Evolutionary conservation across 1,140 invertebrate species (phyloP), one percentile per base, ranked within the genome.

Genomic region (Musca domestica): DNA sequence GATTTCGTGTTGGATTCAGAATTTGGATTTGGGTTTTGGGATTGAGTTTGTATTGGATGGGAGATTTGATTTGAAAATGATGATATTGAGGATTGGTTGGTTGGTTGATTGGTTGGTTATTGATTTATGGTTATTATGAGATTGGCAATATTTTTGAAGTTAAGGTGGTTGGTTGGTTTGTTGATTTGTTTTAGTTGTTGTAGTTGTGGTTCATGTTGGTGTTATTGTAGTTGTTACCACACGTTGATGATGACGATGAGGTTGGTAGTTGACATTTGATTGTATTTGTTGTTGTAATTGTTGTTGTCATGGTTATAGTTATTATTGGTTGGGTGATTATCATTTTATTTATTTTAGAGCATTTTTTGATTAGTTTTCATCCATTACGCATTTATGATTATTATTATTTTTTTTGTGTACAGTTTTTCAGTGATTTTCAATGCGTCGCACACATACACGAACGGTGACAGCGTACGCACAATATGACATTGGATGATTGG

Each of bases 81-180:
- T 51, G 17, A 51, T 51, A 51, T 51, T 19, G 20, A 9, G 48
- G 7, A 2, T 19, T 15, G 15, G 47, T 48, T 54, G 20, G 51
- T 54, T 54, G 27, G 27, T 41, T 41, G 34, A 9, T 41, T 41
- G 34, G 34, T 41, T 41, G 12, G 34, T 41, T 41, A 41, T 41
- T 41, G 34, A 41, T 41, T 41, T 51, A 19, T 27, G 23, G 6
- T 30, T 51, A 17, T 49, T 27, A 51, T 51, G 47, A 51, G 23
- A 30, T 51, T 25, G 19, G 22, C 56, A 68, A 41, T 30, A 41
- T 41, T 41, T 41, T 5, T 41, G n/a, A n/a, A 41, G 34, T 41
- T 63, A 49, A 48, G 46, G 47, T 67, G 25, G 66, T 58, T 41
- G 48, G 52, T 58, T 63, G 58, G 23, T 68, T 54, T 30, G 58